Evolutionary conservation across 2,797 vertebrate genomes (phyloP).

Genomic region (Ptychobarbus kaznakovi): DNA sequence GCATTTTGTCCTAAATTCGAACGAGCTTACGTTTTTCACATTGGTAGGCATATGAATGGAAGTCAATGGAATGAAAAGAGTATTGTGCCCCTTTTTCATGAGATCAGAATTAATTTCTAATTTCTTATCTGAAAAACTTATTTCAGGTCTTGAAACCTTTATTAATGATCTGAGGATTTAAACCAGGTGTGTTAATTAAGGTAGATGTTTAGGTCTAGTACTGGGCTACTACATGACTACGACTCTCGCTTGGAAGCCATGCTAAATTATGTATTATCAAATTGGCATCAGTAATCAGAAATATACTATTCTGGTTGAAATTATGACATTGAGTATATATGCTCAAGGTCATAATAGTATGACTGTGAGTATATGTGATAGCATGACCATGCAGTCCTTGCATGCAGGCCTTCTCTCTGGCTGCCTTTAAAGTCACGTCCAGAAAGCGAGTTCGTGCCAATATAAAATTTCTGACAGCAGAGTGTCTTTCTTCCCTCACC

Average conservation of each 20-base stretch:
- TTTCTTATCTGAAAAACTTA: background rate
- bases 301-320: background rate
- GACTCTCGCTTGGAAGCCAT: background rate
- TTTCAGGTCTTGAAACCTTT: background rate
- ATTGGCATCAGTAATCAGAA: background rate
- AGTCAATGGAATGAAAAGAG: background rate
- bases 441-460: background rate
- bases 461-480: slow-evolving; percentile 58
- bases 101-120: background rate
- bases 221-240: background rate
- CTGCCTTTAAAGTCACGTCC: slow-evolving; percentile 2
- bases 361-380: background rate
- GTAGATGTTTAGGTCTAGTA: background rate
- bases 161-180: background rate
- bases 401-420: slow-evolving; percentile 1
- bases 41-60: background rate
- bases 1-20: background rate
- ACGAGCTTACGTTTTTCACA: background rate
- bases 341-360: background rate
- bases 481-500: slow-evolving; percentile 38
- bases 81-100: background rate
- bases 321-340: background rate
- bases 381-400: background rate
- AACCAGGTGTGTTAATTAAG: background rate
- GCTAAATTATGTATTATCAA: background rate